Conservation (phyloP, 2,888 invertebrate genomes). For the Ochlodes sylvanus region DNA sequence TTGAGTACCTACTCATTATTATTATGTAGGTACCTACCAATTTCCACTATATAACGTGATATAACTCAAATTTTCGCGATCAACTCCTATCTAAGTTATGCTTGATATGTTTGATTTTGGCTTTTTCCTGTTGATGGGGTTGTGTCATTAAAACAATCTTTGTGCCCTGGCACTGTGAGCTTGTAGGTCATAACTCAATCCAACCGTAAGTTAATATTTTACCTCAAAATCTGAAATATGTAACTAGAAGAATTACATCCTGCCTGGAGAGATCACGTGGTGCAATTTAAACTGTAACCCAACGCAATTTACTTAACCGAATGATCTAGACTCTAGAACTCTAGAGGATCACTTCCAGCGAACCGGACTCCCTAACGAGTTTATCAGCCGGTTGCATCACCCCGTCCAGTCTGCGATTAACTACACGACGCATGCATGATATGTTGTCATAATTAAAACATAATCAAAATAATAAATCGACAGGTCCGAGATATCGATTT, state of each 20-base stretch:
- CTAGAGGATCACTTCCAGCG: constrained; percentile 9
- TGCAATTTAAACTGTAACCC: constrained; percentile 14
- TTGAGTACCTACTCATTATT: no score
- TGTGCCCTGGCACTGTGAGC: no score
- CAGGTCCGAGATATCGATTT: no score
- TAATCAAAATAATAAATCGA: no score
- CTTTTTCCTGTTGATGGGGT: no score
- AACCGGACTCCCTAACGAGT: constrained; percentile 10
- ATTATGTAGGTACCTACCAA: no score
- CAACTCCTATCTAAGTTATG: no score
- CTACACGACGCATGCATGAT: neutral
- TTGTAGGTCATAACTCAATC: neutral
- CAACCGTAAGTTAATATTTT: neutral
- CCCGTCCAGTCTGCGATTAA: neutral
- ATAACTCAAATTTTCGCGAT: no score
- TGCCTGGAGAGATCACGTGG: neutral
- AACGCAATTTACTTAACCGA: constrained; percentile 22
- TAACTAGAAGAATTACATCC: neutral
- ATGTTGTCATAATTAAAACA: no score
- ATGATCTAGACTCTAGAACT: constrained; percentile 6
- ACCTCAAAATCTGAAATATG: neutral
- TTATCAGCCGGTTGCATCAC: constrained; percentile 14
- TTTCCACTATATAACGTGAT: no score
- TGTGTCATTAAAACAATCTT: no score
- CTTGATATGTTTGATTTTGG: no score